A percentile compares a stretch with the other conserved stretches of the same genome.
Evolutionary conservation across 2,113 vertebrate species (phyloP).

Genomic region (Megalops atlanticus): DNA sequence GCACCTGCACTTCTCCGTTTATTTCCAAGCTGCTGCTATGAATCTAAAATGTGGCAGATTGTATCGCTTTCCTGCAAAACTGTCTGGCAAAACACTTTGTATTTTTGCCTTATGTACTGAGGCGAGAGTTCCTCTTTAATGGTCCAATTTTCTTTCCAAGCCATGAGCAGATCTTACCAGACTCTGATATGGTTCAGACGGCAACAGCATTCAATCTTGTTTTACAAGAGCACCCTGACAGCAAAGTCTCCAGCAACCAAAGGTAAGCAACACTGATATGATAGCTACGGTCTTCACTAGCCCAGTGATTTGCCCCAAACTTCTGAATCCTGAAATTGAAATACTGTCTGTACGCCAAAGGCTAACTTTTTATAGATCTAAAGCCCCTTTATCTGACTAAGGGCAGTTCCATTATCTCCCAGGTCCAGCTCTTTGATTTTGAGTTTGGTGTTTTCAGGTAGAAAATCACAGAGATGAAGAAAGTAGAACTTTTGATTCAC

Average conservation of each 20-base stretch:
- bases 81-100: neutral
- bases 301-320: conserved; percentile 15
- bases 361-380: neutral
- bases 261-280: conserved; percentile 47
- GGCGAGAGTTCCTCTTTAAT: conserved; percentile 38
- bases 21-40: conserved; percentile 34
- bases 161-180: conserved; percentile 36
- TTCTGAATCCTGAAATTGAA: conserved; percentile 28
- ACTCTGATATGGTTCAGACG: conserved; percentile 44
- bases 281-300: conserved; percentile 17
- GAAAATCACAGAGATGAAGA: too few relatives aligned
- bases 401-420: neutral
- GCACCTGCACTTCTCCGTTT: conserved; percentile 26
- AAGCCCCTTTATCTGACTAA: conserved; percentile 8
- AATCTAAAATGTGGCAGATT: conserved; percentile 49
- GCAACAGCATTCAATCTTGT: conserved; percentile 51
- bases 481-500: too few relatives aligned
- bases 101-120: conserved; percentile 26
- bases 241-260: conserved; percentile 19
- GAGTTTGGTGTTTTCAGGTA: neutral
- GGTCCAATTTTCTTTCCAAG: conserved; percentile 29
- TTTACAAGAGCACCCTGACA: conserved; percentile 54
- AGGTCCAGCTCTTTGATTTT: neutral
- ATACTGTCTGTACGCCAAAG: neutral
- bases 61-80: conserved; percentile 32